Conservation (phyloP, 1,140 invertebrate genomes). For the Nebria ingens region DNA sequence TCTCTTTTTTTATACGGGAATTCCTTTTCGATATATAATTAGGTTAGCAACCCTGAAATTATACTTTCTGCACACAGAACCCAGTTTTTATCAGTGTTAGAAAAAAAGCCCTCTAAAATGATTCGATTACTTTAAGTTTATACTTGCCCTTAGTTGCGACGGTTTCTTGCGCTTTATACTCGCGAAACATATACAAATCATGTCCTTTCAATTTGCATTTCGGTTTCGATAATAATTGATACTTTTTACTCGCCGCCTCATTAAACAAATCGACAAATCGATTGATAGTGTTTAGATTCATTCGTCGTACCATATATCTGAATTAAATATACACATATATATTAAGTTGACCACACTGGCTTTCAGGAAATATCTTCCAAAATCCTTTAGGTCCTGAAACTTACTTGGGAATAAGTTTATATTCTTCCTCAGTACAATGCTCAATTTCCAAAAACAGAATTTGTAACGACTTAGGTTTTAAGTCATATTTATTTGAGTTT, state of each 20-base stretch:
- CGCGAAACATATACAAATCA: background rate
- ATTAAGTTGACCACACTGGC: background rate
- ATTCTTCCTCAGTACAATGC: background rate
- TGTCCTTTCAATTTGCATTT: background rate
- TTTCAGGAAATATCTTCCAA: too few relatives aligned
- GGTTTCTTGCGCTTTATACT: background rate
- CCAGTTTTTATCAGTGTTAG: too few relatives aligned
- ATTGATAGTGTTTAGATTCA: background rate
- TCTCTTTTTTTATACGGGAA: background rate
- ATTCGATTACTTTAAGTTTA: background rate
- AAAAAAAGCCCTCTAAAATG: too few relatives aligned
- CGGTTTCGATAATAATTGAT: background rate
- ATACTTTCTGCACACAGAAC: too few relatives aligned
- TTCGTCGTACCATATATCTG: background rate
- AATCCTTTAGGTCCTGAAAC: too few relatives aligned
- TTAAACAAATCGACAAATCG: background rate
- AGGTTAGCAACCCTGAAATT: too few relatives aligned
- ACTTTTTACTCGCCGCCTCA: background rate
- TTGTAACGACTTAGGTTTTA: background rate
- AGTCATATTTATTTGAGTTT: background rate
- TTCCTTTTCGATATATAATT: too few relatives aligned
- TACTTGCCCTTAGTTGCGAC: background rate
- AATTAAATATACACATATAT: background rate
- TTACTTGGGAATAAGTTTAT: background rate
- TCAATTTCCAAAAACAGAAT: background rate